A percentile compares a stretch with the other conserved stretches of the same genome.
Evolutionary conservation across 2,888 invertebrate species (phyloP).

Genomic region (Empis livida): DNA sequence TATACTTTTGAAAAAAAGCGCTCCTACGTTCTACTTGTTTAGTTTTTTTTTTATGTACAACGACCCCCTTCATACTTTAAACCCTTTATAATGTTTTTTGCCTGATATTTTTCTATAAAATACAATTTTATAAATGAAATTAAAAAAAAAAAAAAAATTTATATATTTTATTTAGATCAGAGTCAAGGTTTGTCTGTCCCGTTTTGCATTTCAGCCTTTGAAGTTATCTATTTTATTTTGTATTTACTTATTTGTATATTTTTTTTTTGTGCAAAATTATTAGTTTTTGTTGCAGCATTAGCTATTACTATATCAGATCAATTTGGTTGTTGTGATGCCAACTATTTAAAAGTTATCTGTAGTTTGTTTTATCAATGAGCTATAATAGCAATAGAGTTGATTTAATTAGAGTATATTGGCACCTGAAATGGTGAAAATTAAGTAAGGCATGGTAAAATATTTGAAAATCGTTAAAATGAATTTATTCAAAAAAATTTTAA

Average conservation of each 20-base stretch:
- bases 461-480: too few relatives aligned
- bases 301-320: neutral
- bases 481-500: too few relatives aligned
- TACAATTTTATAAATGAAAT: too few relatives aligned
- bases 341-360: conserved; percentile 7
- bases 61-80: too few relatives aligned
- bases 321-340: conserved; percentile 1
- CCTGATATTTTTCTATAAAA: too few relatives aligned
- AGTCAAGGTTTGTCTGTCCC: conserved; percentile 19
- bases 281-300: neutral
- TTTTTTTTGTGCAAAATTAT: neutral
- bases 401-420: too few relatives aligned
- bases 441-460: too few relatives aligned
- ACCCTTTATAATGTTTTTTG: too few relatives aligned
- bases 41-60: neutral
- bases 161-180: conserved; percentile 14
- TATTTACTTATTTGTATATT: neutral
- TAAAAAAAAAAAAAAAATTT: too few relatives aligned
- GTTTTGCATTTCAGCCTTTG: conserved; percentile 10
- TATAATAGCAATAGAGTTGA: conserved; percentile 8
- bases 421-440: too few relatives aligned
- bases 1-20: neutral
- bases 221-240: conserved; percentile 4
- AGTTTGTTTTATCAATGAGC: conserved; percentile 12
- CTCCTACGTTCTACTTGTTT: conserved; percentile 11